Percentiles rank a stretch among this genome's conserved stretches.
Conservation (phyloP, 1,140 invertebrate genomes). For the Xylocopa sonorina region DNA sequence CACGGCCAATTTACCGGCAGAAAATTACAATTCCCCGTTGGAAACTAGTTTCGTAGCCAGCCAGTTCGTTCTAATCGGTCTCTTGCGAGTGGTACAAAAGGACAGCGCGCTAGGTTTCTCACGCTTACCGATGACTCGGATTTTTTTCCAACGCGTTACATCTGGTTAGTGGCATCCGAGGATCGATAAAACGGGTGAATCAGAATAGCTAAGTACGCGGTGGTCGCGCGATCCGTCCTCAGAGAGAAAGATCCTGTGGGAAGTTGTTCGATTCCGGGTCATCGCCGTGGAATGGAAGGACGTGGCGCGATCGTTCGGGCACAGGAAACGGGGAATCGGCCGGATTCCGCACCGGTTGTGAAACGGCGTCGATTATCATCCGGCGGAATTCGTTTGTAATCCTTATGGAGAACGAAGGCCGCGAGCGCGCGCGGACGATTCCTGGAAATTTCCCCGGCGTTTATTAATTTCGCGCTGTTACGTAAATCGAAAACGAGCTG, state of each 20-base stretch:
- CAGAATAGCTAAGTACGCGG: slow-evolving; percentile 41
- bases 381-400: slow-evolving; percentile 38
- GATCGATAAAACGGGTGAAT: slow-evolving; percentile 54
- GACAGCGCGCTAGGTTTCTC: slow-evolving; percentile 37
- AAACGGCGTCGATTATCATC: slow-evolving; percentile 52
- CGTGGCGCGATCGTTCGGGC: slow-evolving; percentile 29
- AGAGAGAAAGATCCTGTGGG: slow-evolving; percentile 35
- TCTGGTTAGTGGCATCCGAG: slow-evolving; percentile 18
- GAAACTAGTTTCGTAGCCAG: not conserved
- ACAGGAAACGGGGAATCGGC: slow-evolving; percentile 63
- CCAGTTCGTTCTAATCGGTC: not conserved
- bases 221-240: slow-evolving; percentile 29
- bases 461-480: slow-evolving; percentile 25
- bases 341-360: slow-evolving; percentile 68
- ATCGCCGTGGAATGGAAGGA: slow-evolving; percentile 76
- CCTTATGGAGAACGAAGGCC: slow-evolving; percentile 37
- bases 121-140: slow-evolving; percentile 49
- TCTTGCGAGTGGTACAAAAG: not conserved
- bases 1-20: not conserved
- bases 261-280: slow-evolving; percentile 64
- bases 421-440: not conserved
- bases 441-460: slow-evolving; percentile 32
- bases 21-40: slow-evolving; percentile 8
- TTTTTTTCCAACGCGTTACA: slow-evolving; percentile 32
- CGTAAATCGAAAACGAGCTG: slow-evolving; percentile 31